Base-by-base conservation (phyloP, 30 jellyfish, hydroid and myxozoan genomes). In the Chironex yamaguchii region DNA sequence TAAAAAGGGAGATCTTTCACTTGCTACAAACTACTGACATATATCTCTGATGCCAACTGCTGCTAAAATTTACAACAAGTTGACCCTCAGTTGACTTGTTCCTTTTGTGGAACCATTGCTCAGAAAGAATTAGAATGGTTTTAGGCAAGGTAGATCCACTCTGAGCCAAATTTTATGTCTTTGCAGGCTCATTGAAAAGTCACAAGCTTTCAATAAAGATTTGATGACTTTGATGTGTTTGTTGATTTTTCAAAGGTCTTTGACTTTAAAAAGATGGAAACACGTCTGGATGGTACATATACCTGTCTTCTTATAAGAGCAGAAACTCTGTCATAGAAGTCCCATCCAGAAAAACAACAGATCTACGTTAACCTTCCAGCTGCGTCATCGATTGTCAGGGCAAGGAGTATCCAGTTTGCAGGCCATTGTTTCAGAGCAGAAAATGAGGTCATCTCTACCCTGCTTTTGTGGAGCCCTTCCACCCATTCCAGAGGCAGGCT, bases 131-230 rank as follows among this genome's bases (percentile, higher is more conserved):
- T 11, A 54, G 72, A 54, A 54, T 54, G 72, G 9, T 31, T 54
- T 54, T 31, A 54, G 72, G 25, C 31, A 54, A 54, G 72, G 72
- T 4, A 54, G 72, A 54, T 54, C 24, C 9, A 54, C 72, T 17
- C 20, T 54, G 12, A 31, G 24, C 4, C 24, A 54, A 54, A 54
- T 9, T 31, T 54, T 17, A 26, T 21, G 6, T 54, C 72, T 26
- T 17, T 17, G 72, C 20, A 54, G 72, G 12, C 72, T 17, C 12
- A 54, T 54, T 31, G 25, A 54, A 11, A 54, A 54, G 23, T 4
- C 25, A 21, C 72, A 26, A 54, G 72, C 72, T 54, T 11, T 54
- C 24, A 17, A 17, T 6, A 21, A 54, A 6, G 9, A n/a, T n/a
- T n/a, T n/a, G n/a, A n/a, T n/a, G n/a, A n/a, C n/a, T n/a, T n/a